Evolutionary conservation across 2,888 invertebrate genomes (phyloP), one percentile per base, ranked within the genome.

Genomic region (Heliconius sara): DNA sequence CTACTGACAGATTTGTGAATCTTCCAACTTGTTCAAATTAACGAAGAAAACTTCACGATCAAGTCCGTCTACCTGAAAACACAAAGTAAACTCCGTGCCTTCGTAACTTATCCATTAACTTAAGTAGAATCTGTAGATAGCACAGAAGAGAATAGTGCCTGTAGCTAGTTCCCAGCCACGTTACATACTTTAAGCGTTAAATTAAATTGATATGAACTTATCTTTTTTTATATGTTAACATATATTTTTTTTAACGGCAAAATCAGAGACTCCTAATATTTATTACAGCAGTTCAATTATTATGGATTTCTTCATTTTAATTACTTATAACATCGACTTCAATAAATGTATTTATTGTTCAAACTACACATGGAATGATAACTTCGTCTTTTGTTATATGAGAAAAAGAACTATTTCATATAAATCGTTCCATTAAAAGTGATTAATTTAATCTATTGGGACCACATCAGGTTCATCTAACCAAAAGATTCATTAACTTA

Each of bases 81-180:
- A 95, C 93, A 94, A 95, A 95, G 94, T 94, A 94, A 95, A 95
- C 94, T 94, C 89, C 88, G 90, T 91, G 92, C 93, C 92, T 93
- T 92, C 91, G 90, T 92, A 95, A 95, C 95, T 95, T 95, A 93
- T 93, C 95, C 95, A 95, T 95, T 95, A 95, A 94, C 91, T 94
- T 93, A 92, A 95, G 95, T 95, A 94, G 93, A 93, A 94, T 94
- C 94, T 93, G 94, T 94, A 94, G 95, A 94, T 92, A 92, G 92
- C 92, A 91, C 86, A 82, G 88, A 87, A 89, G 91, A 91, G 91
- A 90, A 91, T 90, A 91, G 91, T 91, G 89, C 89, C 89, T 90
- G 84, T 83, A 83, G 82, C 83, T 84, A 86, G 78, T 82, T 80
- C 84, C 85, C 87, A 78, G 84, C 87, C 86, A 88, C 86, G 85